phyloP scores from a whole-genome alignment of 1,140 invertebrate species.

The Neelides sp. region DNA sequence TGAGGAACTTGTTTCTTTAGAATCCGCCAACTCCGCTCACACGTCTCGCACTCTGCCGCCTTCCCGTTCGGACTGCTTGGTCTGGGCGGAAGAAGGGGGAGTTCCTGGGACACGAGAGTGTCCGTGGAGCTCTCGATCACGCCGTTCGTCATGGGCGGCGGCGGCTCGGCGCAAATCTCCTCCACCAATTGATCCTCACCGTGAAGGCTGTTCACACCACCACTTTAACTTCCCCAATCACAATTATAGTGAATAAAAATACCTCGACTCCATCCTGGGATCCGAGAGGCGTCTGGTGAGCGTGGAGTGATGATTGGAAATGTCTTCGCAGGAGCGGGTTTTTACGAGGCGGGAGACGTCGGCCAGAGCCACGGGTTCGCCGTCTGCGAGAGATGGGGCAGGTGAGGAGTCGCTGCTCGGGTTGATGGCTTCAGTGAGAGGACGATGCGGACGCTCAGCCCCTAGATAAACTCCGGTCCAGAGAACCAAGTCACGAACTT shows the following conservation, averaged over 20 bases:
- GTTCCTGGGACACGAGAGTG: conserved; percentile 37
- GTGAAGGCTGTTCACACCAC: no score
- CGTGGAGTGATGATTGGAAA: conserved; percentile 5
- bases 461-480: conserved; percentile 77
- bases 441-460: conserved; percentile 18
- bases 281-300: no score
- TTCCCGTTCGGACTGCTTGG: neutral
- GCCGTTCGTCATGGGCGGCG: no score
- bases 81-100: neutral
- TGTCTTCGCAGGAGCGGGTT: conserved; percentile 22
- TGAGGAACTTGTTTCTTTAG: neutral
- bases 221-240: no score
- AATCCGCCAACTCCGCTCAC: neutral
- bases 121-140: conserved; percentile 42
- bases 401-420: conserved; percentile 25
- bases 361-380: conserved; percentile 13
- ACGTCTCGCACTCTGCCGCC: neutral
- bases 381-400: conserved; percentile 28
- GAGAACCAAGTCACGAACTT: conserved; percentile 63
- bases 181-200: no score
- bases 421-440: conserved; percentile 19
- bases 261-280: no score
- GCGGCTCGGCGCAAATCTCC: no score
- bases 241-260: no score
- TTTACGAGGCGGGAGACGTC: conserved; percentile 2